phyloP scores from a whole-genome alignment of 2,888 invertebrate species.

The Microplitis manilae region DNA sequence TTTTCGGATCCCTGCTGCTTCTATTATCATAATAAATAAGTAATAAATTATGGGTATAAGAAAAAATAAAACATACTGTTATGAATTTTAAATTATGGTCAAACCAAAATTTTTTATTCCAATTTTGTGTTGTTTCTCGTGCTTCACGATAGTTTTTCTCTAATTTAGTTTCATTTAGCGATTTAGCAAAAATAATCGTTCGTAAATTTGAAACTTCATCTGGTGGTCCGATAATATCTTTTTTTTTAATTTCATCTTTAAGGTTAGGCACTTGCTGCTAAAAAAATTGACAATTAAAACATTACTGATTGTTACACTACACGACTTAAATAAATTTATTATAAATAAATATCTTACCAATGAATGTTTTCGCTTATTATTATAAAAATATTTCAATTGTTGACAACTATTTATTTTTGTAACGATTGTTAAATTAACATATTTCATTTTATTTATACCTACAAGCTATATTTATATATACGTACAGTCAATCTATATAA shows the following conservation, averaged over 20 bases:
- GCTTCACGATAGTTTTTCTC: conserved; percentile 78
- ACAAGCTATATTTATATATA: background rate
- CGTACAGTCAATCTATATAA: background rate
- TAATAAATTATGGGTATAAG: background rate
- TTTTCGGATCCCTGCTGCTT: too few relatives aligned
- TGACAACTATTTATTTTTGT: conserved; percentile 42
- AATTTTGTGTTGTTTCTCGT: conserved; percentile 81
- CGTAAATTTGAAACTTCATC: conserved; percentile 86
- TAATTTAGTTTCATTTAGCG: conserved; percentile 78
- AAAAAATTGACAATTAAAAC: background rate
- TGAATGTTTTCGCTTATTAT: conserved; percentile 31
- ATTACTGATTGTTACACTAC: background rate
- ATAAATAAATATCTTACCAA: conserved; percentile 34
- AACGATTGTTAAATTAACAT: conserved; percentile 29
- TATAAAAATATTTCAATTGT: conserved; percentile 33
- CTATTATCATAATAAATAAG: background rate
- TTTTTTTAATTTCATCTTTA: conserved; percentile 35
- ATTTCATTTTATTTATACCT: background rate
- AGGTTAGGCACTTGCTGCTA: conserved; percentile 17
- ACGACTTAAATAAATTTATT: background rate
- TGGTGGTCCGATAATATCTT: conserved; percentile 83
- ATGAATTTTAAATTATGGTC: conserved; percentile 85
- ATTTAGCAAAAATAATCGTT: conserved; percentile 78
- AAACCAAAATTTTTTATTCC: conserved; percentile 91
- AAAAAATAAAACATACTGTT: conserved; percentile 41